phyloP scores from a whole-genome alignment of 2,113 vertebrate genomes.

The Sprattus sprattus region DNA sequence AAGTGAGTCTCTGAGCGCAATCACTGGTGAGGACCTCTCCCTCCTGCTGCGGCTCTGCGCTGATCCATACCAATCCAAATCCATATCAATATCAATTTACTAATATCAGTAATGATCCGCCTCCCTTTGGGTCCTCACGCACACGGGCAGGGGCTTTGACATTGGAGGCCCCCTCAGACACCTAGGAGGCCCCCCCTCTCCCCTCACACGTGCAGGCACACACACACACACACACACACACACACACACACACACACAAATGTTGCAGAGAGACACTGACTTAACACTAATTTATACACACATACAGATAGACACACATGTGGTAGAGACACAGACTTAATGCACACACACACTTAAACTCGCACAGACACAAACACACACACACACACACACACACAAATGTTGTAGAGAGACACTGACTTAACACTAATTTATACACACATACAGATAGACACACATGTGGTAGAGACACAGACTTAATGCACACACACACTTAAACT shows the following conservation, averaged over 20 bases:
- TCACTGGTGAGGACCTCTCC: slow-evolving; percentile 72
- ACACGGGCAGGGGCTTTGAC: slow-evolving; percentile 72
- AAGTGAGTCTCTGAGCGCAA: slow-evolving; percentile 65
- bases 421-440: slow-evolving; percentile 33
- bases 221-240: slow-evolving; percentile 33
- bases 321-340: not conserved
- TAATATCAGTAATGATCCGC: slow-evolving; percentile 93
- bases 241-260: slow-evolving; percentile 50
- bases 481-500: slow-evolving; percentile 48
- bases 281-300: slow-evolving; percentile 33
- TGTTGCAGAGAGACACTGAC: not conserved
- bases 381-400: slow-evolving; percentile 50
- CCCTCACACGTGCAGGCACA: not conserved
- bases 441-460: slow-evolving; percentile 46
- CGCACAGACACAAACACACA: slow-evolving; percentile 22
- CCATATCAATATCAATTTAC: slow-evolving; percentile 98
- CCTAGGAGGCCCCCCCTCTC: slow-evolving; percentile 43
- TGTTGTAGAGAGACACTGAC: not conserved
- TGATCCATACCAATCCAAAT: slow-evolving; percentile 85
- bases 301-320: slow-evolving; percentile 46
- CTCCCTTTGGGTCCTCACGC: slow-evolving; percentile 74
- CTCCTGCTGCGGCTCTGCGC: slow-evolving; percentile 78
- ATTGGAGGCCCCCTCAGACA: slow-evolving; percentile 67
- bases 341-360: too few relatives aligned
- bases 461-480: not conserved